phyloP scores from a whole-genome alignment of 2,797 vertebrate species.

The Graptemys geographica region DNA sequence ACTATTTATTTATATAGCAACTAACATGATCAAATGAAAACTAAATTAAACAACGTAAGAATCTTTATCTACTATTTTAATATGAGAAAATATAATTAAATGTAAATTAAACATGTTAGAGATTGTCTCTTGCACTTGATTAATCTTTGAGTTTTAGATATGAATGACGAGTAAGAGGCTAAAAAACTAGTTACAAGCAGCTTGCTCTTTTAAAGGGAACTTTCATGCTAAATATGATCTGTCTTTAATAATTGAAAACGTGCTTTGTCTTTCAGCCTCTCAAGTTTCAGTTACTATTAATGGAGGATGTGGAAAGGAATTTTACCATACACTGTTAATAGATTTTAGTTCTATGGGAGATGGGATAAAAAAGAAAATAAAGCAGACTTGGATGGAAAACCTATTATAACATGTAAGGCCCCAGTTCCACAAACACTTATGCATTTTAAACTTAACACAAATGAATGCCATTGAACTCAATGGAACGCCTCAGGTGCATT shows the following conservation, averaged over 20 bases:
- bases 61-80: background rate
- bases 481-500: background rate
- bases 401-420: background rate
- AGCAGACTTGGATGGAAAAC: conserved; percentile 4
- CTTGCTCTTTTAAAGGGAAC: background rate
- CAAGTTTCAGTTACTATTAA: conserved; percentile 52
- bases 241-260: conserved; percentile 28
- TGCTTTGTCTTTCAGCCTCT: background rate
- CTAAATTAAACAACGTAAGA: background rate
- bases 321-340: background rate
- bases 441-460: background rate
- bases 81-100: background rate
- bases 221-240: conserved; percentile 4
- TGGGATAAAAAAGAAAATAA: background rate
- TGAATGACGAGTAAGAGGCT: background rate
- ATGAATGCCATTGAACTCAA: background rate
- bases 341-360: background rate
- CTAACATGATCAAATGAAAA: background rate
- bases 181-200: conserved; percentile 23
- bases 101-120: background rate
- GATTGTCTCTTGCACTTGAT: background rate
- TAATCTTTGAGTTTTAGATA: conserved; percentile 12
- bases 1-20: background rate
- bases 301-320: conserved; percentile 21
- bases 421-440: background rate